phyloP scores from a whole-genome alignment of 2,797 vertebrate species.

The Gadopsis bispinosus region DNA sequence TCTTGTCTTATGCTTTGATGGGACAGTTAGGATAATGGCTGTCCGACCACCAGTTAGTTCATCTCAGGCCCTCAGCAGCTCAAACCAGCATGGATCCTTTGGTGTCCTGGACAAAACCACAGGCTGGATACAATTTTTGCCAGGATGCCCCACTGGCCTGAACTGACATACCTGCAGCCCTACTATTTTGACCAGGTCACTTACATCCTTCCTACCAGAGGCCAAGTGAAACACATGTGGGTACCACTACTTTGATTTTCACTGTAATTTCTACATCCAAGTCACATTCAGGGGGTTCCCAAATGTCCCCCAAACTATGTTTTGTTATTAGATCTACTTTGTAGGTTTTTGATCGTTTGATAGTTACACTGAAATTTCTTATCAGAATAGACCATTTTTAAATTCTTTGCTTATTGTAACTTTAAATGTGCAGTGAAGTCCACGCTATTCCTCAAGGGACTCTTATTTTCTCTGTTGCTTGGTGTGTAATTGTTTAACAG shows the following conservation, averaged over 20 bases:
- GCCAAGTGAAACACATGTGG: constrained; percentile 32
- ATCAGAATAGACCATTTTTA: background rate
- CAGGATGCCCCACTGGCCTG: constrained; percentile 24
- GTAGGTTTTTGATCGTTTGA: no score
- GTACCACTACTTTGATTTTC: constrained; percentile 6
- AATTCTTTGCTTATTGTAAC: background rate
- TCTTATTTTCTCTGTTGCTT: background rate
- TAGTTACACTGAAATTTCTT: background rate
- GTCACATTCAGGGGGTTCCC: background rate
- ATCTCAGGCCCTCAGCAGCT: background rate
- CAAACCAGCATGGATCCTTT: constrained; percentile 41
- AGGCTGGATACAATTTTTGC: constrained; percentile 39
- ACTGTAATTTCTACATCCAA: background rate
- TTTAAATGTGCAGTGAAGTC: background rate
- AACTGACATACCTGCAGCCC: constrained; percentile 1
- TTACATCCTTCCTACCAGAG: constrained; percentile 37
- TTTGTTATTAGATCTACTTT: background rate
- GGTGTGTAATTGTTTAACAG: background rate
- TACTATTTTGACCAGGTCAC: constrained; percentile 67
- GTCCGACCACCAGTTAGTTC: constrained; percentile 32
- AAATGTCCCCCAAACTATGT: background rate
- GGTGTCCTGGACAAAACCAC: constrained; percentile 38
- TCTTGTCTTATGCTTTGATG: background rate
- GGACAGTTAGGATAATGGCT: constrained; percentile 22
- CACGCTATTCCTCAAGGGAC: background rate